Evolutionary conservation across 2,113 vertebrate species (phyloP).

Genomic region (Eudyptes chrysolophus): DNA sequence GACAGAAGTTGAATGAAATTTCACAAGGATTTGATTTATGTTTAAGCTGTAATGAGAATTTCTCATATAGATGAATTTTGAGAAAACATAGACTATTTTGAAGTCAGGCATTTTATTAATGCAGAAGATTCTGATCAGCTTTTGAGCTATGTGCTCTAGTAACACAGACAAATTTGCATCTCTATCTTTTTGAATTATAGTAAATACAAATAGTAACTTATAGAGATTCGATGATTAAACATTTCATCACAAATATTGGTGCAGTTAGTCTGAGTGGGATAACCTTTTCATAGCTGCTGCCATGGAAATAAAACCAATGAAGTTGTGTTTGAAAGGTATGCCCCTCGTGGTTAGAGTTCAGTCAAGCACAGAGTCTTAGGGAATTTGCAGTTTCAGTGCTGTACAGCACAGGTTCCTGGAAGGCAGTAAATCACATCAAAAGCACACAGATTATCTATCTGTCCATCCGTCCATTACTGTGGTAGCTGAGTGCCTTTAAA

Average conservation of each 20-base stretch:
- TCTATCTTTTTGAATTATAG: background rate
- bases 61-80: background rate
- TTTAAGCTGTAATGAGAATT: slow-evolving; percentile 28
- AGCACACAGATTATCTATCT: background rate
- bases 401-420: background rate
- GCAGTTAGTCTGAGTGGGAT: background rate
- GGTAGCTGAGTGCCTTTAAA: background rate
- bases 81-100: background rate
- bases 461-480: background rate
- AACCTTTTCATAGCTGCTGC: slow-evolving; percentile 50
- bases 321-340: slow-evolving; percentile 25
- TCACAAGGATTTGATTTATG: slow-evolving; percentile 23
- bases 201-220: slow-evolving; percentile 4
- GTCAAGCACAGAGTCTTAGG: background rate
- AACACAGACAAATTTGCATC: background rate
- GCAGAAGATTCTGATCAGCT: background rate
- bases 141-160: background rate
- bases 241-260: slow-evolving; percentile 7
- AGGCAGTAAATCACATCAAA: background rate
- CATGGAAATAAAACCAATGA: slow-evolving; percentile 23
- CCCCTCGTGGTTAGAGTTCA: background rate
- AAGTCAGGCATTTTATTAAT: slow-evolving; percentile 11
- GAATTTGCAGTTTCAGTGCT: background rate
- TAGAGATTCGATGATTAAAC: background rate
- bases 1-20: slow-evolving; percentile 10